Conservation (phyloP, 1,140 invertebrate genomes). For the Apis florea region DNA sequence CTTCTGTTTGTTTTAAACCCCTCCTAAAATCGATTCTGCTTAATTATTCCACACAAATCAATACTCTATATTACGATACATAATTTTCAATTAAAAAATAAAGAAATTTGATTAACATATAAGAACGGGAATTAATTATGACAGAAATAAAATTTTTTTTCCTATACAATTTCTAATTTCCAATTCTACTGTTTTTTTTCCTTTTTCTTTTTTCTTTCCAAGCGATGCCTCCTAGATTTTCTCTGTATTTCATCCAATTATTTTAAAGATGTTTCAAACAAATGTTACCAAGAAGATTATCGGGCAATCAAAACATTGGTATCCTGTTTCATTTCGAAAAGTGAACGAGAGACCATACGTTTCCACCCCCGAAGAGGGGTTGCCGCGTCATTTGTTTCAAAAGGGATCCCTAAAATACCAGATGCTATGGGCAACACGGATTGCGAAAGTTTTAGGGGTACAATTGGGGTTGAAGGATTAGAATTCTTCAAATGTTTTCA, state of each 20-base stretch:
- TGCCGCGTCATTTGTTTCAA: not conserved
- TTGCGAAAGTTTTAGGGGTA: not conserved
- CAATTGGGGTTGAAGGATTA: not conserved
- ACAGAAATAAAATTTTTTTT: no score
- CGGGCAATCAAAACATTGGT: not conserved
- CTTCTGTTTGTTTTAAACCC: no score
- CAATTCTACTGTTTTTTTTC: no score
- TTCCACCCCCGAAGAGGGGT: not conserved
- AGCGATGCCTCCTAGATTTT: no score
- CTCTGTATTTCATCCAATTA: no score
- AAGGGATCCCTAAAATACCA: conserved; percentile 3
- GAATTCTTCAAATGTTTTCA: not conserved
- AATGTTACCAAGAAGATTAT: not conserved
- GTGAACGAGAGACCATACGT: not conserved
- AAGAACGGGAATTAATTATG: no score
- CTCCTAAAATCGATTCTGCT: no score
- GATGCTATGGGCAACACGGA: not conserved
- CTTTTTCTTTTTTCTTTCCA: no score
- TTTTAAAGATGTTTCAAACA: not conserved
- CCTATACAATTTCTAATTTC: not conserved
- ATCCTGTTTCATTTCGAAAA: not conserved
- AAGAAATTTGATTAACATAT: no score
- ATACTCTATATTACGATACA: no score
- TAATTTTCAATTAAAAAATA: no score
- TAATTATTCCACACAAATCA: no score